These are phyloP conservation scores for Acanthornis magna DNA, from an alignment of 2,797 vertebrate genomes.

Conservation along the genomic window DNA sequence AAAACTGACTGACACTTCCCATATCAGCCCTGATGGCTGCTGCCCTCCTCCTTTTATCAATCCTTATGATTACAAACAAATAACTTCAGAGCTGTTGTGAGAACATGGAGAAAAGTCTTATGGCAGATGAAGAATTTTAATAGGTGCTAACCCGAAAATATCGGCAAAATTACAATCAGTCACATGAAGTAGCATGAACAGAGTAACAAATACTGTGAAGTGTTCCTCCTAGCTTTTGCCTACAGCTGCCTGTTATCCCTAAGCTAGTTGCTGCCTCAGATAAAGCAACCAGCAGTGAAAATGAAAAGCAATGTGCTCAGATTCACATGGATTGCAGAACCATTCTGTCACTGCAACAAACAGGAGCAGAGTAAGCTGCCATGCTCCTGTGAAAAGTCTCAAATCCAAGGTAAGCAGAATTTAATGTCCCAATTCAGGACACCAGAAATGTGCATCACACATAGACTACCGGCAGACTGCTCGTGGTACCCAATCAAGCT, in stretches of 20 bases:
- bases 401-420: not conserved
- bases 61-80: not conserved
- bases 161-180: not conserved
- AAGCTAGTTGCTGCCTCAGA: not conserved
- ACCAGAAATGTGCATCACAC: not conserved
- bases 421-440: not conserved
- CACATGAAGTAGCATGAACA: not conserved
- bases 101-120: not conserved
- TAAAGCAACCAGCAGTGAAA: not conserved
- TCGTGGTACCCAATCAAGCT: not conserved
- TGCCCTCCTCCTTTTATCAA: not conserved
- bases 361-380: not conserved
- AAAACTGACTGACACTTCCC: constrained; percentile 34
- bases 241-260: not conserved
- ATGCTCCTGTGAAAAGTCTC: not conserved
- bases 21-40: not conserved
- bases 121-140: not conserved
- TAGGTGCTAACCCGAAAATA: not conserved
- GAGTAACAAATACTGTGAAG: not conserved
- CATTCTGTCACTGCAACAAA: not conserved
- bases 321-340: not conserved
- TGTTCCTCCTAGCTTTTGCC: not conserved
- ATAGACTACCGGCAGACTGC: not conserved
- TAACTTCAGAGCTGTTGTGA: not conserved
- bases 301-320: not conserved